These are phyloP conservation scores for Tamias sibiricus DNA, from an alignment of 2,113 vertebrate genomes.

Conservation along the genomic window DNA sequence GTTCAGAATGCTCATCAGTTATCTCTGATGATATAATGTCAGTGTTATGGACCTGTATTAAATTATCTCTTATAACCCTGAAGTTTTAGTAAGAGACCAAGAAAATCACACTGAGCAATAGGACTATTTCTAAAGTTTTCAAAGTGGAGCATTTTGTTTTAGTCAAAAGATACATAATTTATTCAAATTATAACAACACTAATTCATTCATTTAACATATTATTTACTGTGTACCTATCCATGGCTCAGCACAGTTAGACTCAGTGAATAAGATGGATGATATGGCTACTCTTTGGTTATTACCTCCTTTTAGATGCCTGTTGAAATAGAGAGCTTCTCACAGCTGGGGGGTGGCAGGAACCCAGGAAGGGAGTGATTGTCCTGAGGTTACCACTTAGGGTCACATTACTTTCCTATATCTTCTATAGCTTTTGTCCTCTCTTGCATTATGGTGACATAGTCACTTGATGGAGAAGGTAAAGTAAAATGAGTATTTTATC, in stretches of 20 bases:
- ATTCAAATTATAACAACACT: background rate
- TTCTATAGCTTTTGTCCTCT: slow-evolving; percentile 31
- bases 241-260: background rate
- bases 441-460: background rate
- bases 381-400: background rate
- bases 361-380: background rate
- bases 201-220: background rate
- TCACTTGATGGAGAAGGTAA: background rate
- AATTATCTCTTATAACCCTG: background rate
- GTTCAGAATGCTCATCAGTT: background rate
- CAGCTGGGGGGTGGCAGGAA: background rate
- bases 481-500: background rate
- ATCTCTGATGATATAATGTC: background rate
- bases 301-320: background rate
- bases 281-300: background rate
- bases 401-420: background rate
- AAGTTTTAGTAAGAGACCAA: slow-evolving; percentile 33
- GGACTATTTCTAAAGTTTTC: background rate
- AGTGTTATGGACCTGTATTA: background rate
- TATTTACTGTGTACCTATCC: background rate
- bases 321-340: background rate
- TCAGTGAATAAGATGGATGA: background rate
- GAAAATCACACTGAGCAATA: background rate
- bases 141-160: slow-evolving; percentile 23
- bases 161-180: background rate